These are phyloP conservation scores for Argyrosomus japonicus DNA, from an alignment of 2,113 vertebrate genomes.

Conservation along the genomic window DNA sequence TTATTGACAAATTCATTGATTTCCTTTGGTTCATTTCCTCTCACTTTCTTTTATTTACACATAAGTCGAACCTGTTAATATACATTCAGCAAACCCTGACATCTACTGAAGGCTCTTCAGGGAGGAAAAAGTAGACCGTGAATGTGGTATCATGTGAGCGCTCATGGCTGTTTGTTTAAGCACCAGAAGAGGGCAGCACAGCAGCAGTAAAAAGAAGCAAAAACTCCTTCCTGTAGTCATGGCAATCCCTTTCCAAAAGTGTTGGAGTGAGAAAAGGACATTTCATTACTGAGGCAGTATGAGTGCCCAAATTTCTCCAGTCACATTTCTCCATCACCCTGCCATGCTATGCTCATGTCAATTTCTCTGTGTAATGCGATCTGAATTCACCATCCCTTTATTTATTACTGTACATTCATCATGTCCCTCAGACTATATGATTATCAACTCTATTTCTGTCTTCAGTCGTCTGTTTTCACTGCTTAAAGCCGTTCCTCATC, in stretches of 20 bases:
- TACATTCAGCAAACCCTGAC: background rate
- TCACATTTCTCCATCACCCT: slow-evolving; percentile 34
- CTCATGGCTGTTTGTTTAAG: background rate
- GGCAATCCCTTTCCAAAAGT: slow-evolving; percentile 63
- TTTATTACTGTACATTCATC: slow-evolving; percentile 2
- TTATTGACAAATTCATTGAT: background rate
- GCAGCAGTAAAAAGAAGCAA: slow-evolving; percentile 64
- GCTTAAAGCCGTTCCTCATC: background rate
- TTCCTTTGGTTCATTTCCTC: background rate
- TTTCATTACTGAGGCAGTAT: slow-evolving; percentile 62
- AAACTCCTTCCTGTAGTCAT: slow-evolving; percentile 44
- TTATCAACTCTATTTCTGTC: background rate
- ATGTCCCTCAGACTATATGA: background rate
- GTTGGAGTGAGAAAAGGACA: slow-evolving; percentile 52
- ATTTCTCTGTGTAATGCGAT: background rate
- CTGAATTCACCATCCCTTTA: slow-evolving; percentile 4
- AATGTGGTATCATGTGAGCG: background rate
- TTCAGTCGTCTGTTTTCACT: background rate
- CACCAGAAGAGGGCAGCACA: slow-evolving; percentile 83
- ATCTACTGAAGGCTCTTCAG: background rate
- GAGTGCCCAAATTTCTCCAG: slow-evolving; percentile 12
- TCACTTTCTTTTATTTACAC: background rate
- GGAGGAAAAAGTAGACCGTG: background rate
- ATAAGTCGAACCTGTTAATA: background rate
- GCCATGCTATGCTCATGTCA: slow-evolving; percentile 28